Conservation (phyloP, 2,113 vertebrate species). For the Laticauda colubrina region DNA sequence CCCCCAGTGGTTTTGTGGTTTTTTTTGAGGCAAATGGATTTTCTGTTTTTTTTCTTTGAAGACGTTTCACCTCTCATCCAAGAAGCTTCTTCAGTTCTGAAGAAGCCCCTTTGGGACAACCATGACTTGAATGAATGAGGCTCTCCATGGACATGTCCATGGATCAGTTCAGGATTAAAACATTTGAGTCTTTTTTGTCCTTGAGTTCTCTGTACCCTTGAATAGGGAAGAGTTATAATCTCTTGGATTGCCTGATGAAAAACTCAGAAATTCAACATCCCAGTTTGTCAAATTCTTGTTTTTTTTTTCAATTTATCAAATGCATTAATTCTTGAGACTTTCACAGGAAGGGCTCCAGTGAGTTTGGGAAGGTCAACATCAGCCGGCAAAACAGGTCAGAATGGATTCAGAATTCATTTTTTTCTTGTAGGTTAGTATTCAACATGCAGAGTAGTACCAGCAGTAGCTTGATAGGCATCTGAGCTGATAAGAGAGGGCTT, state of each 20-base stretch:
- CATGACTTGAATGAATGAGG: no score
- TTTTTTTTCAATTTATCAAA: slow-evolving; percentile 51
- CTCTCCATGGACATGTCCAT: neutral
- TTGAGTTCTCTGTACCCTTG: slow-evolving; percentile 13
- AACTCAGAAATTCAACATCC: slow-evolving; percentile 33
- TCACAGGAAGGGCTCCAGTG: slow-evolving; percentile 38
- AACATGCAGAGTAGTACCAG: slow-evolving; percentile 41
- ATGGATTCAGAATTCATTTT: slow-evolving; percentile 32
- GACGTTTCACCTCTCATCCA: no score
- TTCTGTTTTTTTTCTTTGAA: no score
- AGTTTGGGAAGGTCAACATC: slow-evolving; percentile 56
- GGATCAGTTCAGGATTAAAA: neutral
- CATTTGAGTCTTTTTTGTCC: slow-evolving; percentile 8
- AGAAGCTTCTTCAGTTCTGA: no score
- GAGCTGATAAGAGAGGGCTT: neutral
- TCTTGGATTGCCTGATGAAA: slow-evolving; percentile 38
- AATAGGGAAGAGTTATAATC: neutral
- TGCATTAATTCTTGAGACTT: slow-evolving; percentile 35
- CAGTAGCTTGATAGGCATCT: neutral
- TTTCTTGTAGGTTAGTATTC: slow-evolving; percentile 50
- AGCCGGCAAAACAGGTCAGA: slow-evolving; percentile 58
- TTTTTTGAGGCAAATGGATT: no score
- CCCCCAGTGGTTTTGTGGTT: no score
- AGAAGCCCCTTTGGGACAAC: no score
- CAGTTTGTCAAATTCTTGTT: slow-evolving; percentile 44